Conservation (phyloP, 2,888 invertebrate species). For the Hemaris fuciformis region DNA sequence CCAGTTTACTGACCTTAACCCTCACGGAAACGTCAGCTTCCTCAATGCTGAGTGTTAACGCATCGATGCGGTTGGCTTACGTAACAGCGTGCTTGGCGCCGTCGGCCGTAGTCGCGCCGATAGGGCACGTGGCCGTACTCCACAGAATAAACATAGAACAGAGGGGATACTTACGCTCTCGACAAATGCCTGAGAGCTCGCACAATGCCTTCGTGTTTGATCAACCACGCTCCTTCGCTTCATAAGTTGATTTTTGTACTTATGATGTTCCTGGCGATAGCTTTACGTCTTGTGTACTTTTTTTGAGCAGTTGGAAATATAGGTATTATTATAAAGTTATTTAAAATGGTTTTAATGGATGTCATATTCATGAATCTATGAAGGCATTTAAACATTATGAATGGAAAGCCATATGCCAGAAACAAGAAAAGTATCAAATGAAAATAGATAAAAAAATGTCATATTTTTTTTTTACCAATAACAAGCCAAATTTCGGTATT, state of each 20-base stretch:
- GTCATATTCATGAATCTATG: no score
- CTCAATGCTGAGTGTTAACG: conserved; percentile 25
- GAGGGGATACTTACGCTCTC: background rate
- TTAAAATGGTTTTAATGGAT: background rate
- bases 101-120: conserved; percentile 28
- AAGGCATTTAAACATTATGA: no score
- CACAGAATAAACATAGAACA: conserved; percentile 6
- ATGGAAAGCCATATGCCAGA: no score
- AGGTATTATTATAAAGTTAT: background rate
- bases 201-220: background rate
- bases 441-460: no score
- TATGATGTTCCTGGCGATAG: background rate
- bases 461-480: no score
- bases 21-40: conserved; percentile 31
- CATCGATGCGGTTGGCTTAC: conserved; percentile 32
- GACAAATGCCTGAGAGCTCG: background rate
- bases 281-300: background rate
- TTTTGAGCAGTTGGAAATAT: no score
- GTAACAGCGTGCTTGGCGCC: conserved; percentile 41
- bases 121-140: conserved; percentile 38
- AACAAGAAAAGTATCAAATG: no score
- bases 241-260: background rate
- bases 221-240: background rate
- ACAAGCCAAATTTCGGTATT: background rate
- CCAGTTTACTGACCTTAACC: conserved; percentile 21